phyloP scores from a whole-genome alignment of 2,888 invertebrate species.

The Noctua janthe region DNA sequence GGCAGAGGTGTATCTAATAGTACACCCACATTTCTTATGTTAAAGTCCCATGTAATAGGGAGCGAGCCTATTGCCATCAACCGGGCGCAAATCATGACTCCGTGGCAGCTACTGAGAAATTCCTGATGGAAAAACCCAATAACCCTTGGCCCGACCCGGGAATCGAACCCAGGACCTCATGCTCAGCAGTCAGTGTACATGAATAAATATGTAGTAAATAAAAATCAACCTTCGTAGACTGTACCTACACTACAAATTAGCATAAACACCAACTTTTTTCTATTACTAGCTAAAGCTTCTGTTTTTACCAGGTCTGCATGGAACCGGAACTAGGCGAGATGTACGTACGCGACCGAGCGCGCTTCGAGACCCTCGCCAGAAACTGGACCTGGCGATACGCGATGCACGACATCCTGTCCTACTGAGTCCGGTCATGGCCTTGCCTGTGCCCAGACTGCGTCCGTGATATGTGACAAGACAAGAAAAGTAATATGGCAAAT shows the following conservation, averaged over 20 bases:
- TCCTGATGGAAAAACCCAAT: too few relatives aligned
- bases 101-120: too few relatives aligned
- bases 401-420: conserved; percentile 93
- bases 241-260: not conserved
- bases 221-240: not conserved
- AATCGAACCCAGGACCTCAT: too few relatives aligned
- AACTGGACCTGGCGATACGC: conserved; percentile 98
- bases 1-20: too few relatives aligned
- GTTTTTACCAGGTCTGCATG: conserved; percentile 93
- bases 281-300: not conserved
- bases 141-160: too few relatives aligned
- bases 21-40: too few relatives aligned
- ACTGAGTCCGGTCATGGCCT: conserved; percentile 53
- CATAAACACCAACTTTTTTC: not conserved
- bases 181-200: too few relatives aligned
- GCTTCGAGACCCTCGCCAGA: conserved; percentile 95
- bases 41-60: too few relatives aligned
- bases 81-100: too few relatives aligned
- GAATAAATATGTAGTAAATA: too few relatives aligned
- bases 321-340: conserved; percentile 95
- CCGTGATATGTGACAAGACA: conserved; percentile 18
- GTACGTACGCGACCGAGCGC: conserved; percentile 93
- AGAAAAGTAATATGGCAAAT: conserved; percentile 15
- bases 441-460: conserved; percentile 1
- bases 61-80: too few relatives aligned